phyloP scores from a whole-genome alignment of 1,140 invertebrate species.

The Caenorhabditis tropicalis region DNA sequence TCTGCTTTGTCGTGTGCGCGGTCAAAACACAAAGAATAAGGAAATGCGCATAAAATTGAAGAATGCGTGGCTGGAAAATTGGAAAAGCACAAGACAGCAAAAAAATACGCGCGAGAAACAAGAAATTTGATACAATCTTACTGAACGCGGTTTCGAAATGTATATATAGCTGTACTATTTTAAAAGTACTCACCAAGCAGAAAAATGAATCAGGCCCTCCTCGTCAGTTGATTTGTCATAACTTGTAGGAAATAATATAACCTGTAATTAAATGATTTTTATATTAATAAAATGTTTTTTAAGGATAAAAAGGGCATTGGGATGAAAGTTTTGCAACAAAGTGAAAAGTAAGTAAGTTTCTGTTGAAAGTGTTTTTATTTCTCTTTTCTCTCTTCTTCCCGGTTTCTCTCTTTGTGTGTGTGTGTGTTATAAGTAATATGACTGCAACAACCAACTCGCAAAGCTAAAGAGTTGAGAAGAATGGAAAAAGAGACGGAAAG shows the following conservation, averaged over 20 bases:
- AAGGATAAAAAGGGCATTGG: neutral
- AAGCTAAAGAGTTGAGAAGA: conserved; percentile 25
- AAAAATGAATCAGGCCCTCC: neutral
- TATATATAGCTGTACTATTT: neutral
- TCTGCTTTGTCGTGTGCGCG: neutral
- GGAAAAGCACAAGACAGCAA: neutral
- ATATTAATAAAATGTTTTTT: no score
- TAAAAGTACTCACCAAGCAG: neutral
- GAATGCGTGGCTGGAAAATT: neutral
- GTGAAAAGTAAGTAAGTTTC: conserved; percentile 29
- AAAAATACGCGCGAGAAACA: conserved; percentile 18
- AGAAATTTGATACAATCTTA: neutral
- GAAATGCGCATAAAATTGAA: neutral
- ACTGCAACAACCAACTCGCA: conserved; percentile 21
- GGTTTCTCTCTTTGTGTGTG: conserved; percentile 22
- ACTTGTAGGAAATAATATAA: neutral
- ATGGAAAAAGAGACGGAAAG: neutral
- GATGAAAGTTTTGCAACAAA: neutral
- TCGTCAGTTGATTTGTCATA: neutral
- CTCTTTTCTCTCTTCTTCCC: neutral
- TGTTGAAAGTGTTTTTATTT: conserved; percentile 47
- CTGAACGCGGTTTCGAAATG: neutral
- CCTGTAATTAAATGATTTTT: neutral
- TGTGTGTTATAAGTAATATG: conserved; percentile 43
- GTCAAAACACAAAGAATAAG: neutral